phyloP scores from a whole-genome alignment of 2,797 vertebrate species.

The Hybognathus amarus region DNA sequence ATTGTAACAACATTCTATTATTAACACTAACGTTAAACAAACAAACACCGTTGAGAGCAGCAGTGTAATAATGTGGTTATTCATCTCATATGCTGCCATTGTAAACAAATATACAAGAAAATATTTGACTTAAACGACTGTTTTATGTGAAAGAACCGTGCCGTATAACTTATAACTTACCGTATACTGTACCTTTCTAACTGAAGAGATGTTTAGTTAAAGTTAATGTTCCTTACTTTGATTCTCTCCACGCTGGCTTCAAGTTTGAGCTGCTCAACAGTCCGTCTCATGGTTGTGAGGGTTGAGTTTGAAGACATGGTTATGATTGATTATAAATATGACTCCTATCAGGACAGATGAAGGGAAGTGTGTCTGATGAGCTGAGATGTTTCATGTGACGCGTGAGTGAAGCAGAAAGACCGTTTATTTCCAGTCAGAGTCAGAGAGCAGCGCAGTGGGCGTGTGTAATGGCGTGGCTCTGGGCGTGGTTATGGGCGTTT shows the following conservation, averaged over 20 bases:
- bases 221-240: conserved; percentile 78
- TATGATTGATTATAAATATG: neutral
- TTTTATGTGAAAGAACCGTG: too few species aligned
- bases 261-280: conserved; percentile 90
- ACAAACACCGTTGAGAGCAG: neutral
- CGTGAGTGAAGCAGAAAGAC: neutral
- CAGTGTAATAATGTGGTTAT: neutral
- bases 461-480: neutral
- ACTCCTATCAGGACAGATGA: neutral
- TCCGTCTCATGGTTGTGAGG: conserved; percentile 82
- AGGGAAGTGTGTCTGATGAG: neutral
- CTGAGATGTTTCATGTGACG: neutral
- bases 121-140: too few species aligned
- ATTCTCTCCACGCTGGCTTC: conserved; percentile 91
- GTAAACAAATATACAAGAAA: too few species aligned
- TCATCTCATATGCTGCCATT: neutral
- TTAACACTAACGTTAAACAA: neutral
- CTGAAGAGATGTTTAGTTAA: neutral
- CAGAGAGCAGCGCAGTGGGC: neutral
- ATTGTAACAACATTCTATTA: neutral
- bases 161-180: too few species aligned
- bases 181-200: too few species aligned
- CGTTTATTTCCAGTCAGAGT: neutral
- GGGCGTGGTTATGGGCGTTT: neutral
- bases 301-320: conserved; percentile 87